Base-by-base conservation (phyloP, 1,140 invertebrate species). In the Mycetomoellerius zeteki region DNA sequence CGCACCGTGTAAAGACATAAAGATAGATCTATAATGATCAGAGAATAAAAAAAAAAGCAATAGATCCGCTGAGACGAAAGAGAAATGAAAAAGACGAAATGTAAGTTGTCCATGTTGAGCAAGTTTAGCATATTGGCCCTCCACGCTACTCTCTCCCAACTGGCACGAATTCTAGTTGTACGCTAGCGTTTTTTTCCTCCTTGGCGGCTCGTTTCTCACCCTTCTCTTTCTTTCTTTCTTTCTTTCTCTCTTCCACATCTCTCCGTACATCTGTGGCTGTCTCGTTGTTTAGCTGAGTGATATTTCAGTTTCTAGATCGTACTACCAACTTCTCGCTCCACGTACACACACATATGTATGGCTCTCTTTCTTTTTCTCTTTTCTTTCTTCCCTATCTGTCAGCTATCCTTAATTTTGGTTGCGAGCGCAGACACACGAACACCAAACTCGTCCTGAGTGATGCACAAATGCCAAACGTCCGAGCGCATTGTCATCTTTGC, bases 81-180 rank as follows among this genome's bases (percentile, higher is more conserved):
- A 92, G 84, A 94, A 94, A 92, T 93, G 93, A 90, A 86, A 92
- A 90, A 90, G 88, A 88, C 81, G 87, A 94, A 95, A 95, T 95
- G 94, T 95, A 95, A 95, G 94, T 95, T 94, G 93, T 93, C 62
- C 92, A 93, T 93, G 92, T 94, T 90, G 88, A 92, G 89, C 91
- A 91, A 91, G 92, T 90, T 92, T 93, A 93, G 91, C 88, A 90
- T 93, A 93, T 94, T 94, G 91, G 92, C 89, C 94, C 92, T 94
- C 89, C 94, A 94, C 93, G 93, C 93, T 95, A 94, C 92, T 94
- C 91, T 93, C 93, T 95, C 94, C 94, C 94, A 94, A 95, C 94
- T 95, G 94, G 94, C 94, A 95, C 94, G 94, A 94, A 90, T 75
- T 93, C 89, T 93, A 93, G 92, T 87, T 94, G 86, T 94, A 91